Percentiles rank a stretch among this genome's conserved stretches.
Evolutionary conservation across 2,888 invertebrate species (phyloP).

Genomic region (Sisyra terminalis): DNA sequence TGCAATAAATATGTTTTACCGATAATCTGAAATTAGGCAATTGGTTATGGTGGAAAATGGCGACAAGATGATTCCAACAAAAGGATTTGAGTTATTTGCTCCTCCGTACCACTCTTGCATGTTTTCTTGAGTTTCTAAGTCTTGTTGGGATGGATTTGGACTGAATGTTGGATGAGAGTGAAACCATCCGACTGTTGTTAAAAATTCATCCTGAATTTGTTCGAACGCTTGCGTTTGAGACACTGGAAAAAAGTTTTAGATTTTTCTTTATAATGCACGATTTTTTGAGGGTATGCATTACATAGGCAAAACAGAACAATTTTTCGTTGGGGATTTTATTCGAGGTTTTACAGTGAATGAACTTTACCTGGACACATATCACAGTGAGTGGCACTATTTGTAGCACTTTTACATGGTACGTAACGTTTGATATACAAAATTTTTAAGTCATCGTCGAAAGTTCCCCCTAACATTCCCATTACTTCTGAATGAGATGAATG

Average conservation of each 20-base stretch:
- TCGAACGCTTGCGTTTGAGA: conserved; percentile 46
- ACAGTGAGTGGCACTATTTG: conserved; percentile 48
- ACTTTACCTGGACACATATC: conserved; percentile 59
- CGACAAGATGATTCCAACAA: conserved; percentile 46
- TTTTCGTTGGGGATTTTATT: too few species aligned
- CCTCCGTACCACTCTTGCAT: conserved; percentile 36
- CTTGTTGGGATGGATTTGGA: conserved; percentile 49
- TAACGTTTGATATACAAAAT: conserved; percentile 33
- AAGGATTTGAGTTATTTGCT: conserved; percentile 24
- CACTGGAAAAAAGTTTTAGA: conserved; percentile 23
- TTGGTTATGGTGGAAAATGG: conserved; percentile 41
- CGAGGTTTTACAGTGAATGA: too few species aligned
- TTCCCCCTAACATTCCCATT: conserved; percentile 56
- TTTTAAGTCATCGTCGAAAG: conserved; percentile 21
- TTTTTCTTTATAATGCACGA: neutral
- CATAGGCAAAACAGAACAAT: neutral
- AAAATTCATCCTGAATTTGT: conserved; percentile 28
- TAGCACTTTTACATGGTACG: conserved; percentile 44
- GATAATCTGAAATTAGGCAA: conserved; percentile 5
- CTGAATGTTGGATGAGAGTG: conserved; percentile 62
- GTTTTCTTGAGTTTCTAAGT: conserved; percentile 45
- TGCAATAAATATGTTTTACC: neutral
- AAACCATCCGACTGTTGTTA: conserved; percentile 52
- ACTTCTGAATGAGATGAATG: conserved; percentile 54
- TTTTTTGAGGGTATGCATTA: conserved; percentile 3